These are phyloP conservation scores for Aselliscus stoliczkanus DNA, from an alignment of 2,797 vertebrate species.

Conservation along the genomic window DNA sequence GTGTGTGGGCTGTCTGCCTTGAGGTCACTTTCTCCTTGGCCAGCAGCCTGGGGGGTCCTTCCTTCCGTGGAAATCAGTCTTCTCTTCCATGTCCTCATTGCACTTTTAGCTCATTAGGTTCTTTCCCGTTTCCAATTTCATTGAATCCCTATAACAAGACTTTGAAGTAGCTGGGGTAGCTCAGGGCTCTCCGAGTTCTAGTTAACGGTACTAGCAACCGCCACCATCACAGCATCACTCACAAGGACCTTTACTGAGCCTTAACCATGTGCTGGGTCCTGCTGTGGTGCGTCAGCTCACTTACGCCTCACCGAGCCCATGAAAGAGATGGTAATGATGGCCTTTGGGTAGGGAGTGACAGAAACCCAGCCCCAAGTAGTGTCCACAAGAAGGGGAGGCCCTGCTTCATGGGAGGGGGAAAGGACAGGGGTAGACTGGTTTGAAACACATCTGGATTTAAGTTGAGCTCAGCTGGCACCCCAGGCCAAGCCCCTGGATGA, in stretches of 20 bases:
- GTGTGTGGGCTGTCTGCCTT: not conserved
- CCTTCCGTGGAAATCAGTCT: not conserved
- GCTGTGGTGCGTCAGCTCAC: not conserved
- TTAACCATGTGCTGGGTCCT: accelerated
- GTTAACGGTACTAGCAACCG: not conserved
- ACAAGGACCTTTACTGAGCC: not conserved
- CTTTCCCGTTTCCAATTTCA: not conserved
- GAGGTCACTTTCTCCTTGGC: not conserved
- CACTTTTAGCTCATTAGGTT: not conserved
- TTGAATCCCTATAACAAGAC: not conserved
- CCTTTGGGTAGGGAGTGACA: not conserved
- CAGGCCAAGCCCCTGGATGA: not conserved
- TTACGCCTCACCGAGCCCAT: not conserved
- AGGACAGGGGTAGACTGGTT: not conserved
- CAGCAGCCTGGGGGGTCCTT: not conserved
- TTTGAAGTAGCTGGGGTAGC: not conserved
- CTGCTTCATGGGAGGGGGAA: not conserved
- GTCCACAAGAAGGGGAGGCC: not conserved
- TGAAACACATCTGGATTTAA: not conserved
- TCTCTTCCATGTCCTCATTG: not conserved
- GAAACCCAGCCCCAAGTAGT: not conserved
- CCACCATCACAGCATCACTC: not conserved
- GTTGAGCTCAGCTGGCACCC: not conserved
- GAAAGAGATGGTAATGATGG: not conserved
- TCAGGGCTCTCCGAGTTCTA: not conserved